Percentiles rank a stretch among this genome's conserved stretches.
Evolutionary conservation across 2,113 vertebrate species (phyloP).

Genomic region (Catagonus wagneri): DNA sequence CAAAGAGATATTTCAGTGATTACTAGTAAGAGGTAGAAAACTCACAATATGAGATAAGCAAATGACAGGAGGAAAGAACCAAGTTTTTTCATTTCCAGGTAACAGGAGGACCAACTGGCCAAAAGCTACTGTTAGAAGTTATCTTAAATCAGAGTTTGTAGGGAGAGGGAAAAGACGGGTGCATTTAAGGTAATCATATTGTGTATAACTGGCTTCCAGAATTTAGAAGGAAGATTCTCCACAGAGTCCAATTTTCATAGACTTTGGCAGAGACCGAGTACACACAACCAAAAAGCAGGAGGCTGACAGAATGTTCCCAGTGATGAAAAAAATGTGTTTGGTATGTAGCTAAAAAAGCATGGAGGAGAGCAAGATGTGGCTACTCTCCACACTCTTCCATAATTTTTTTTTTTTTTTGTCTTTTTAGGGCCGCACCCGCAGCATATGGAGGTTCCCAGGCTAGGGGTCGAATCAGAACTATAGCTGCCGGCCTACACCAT

Average conservation of each 20-base stretch:
- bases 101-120: not conserved
- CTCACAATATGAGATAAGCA: not conserved
- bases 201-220: not conserved
- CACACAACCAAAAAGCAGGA: not conserved
- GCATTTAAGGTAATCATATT: not conserved
- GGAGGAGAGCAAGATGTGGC: not conserved
- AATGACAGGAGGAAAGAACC: not conserved
- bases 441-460: too few species aligned
- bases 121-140: not conserved
- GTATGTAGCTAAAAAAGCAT: not conserved
- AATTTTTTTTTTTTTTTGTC: too few species aligned
- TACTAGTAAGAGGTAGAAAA: not conserved
- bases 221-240: conserved; percentile 19
- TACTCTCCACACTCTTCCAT: not conserved
- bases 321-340: not conserved
- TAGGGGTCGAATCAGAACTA: too few species aligned
- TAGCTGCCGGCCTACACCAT: too few species aligned
- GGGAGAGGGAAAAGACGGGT: not conserved
- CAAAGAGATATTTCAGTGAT: not conserved
- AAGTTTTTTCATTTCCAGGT: not conserved
- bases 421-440: too few species aligned
- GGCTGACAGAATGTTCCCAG: not conserved
- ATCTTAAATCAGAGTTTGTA: not conserved
- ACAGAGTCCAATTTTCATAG: not conserved
- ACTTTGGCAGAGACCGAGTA: not conserved